Evolutionary conservation across 2,888 invertebrate species (phyloP).

Genomic region (Protophormia terraenovae): DNA sequence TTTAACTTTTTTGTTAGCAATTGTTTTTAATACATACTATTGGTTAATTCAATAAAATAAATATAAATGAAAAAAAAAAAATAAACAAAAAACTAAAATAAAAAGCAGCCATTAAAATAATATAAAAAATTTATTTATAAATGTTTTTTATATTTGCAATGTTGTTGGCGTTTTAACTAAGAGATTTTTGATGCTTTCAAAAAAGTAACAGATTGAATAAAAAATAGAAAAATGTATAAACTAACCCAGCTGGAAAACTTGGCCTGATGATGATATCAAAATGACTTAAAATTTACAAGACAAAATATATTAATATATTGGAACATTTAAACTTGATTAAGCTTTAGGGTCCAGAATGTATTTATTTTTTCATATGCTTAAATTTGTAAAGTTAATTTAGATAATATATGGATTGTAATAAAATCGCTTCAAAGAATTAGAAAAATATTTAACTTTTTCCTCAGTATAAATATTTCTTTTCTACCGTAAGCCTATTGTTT

Average conservation of each 20-base stretch:
- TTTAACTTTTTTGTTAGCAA: not conserved
- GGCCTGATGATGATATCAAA: too few species aligned
- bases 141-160: not conserved
- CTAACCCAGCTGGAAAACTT: not conserved
- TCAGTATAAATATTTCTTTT: too few species aligned
- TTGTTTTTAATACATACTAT: slow-evolving; percentile 4
- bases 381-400: too few species aligned
- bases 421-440: too few species aligned
- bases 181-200: slow-evolving; percentile 6
- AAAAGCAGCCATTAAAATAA: slow-evolving; percentile 32
- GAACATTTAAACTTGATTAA: too few species aligned
- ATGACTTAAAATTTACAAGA: too few species aligned
- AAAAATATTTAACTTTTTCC: too few species aligned
- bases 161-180: slow-evolving; percentile 5
- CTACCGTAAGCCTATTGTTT: too few species aligned
- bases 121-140: slow-evolving; percentile 23
- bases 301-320: too few species aligned
- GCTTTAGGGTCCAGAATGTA: too few species aligned
- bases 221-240: not conserved
- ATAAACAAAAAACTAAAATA: not conserved
- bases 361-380: too few species aligned
- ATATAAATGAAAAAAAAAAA: not conserved
- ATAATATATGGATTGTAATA: too few species aligned
- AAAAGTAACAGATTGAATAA: not conserved
- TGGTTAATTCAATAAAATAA: slow-evolving; percentile 51